phyloP scores from a whole-genome alignment of 2,888 invertebrate genomes.

The Diarsia brunnea region DNA sequence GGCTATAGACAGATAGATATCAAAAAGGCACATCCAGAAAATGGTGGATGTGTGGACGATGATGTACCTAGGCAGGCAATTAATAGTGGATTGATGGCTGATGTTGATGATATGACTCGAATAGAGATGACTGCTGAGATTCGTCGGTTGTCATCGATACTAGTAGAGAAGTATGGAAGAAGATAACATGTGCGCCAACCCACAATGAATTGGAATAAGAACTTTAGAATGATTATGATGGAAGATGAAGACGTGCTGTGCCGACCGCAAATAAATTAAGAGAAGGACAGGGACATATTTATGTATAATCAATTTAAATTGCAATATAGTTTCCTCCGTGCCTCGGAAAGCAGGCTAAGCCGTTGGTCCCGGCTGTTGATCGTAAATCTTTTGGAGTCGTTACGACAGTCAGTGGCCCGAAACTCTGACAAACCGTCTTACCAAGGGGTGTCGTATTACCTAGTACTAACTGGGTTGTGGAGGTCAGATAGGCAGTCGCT shows the following conservation, averaged over 20 bases:
- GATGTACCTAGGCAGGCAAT: too few species aligned
- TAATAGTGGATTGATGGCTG: background rate
- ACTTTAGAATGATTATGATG: background rate
- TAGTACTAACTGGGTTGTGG: too few species aligned
- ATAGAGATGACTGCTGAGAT: background rate
- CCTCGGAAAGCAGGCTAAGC: too few species aligned
- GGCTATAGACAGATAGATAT: background rate
- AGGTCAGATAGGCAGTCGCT: too few species aligned
- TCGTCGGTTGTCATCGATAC: background rate
- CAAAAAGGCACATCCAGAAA: background rate
- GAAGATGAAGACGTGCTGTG: background rate
- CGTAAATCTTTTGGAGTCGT: too few species aligned
- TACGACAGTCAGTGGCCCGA: too few species aligned
- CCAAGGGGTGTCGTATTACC: too few species aligned
- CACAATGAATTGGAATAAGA: background rate
- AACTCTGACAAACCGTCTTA: too few species aligned
- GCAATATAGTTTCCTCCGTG: too few species aligned
- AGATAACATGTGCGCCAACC: background rate
- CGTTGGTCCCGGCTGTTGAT: too few species aligned
- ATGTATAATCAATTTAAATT: background rate
- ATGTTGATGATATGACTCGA: background rate
- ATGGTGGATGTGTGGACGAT: background rate
- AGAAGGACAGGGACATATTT: background rate
- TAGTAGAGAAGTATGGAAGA: background rate
- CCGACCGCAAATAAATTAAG: background rate